Percentiles rank a stretch among this genome's conserved stretches.
These are phyloP conservation scores for Melanotus villosus DNA, from an alignment of 2,888 invertebrate species.

Conservation along the genomic window DNA sequence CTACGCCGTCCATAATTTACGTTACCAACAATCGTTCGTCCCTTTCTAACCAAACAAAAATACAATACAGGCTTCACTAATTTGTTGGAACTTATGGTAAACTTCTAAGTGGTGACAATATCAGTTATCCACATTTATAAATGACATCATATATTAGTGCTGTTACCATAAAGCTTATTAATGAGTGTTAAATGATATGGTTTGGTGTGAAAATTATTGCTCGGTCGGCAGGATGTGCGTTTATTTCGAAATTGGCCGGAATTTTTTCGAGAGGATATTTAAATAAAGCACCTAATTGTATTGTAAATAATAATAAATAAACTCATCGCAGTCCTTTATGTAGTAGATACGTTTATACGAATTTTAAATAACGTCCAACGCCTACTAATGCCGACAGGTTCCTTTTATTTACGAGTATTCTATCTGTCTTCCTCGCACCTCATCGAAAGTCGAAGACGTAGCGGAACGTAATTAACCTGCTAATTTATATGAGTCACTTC, in stretches of 20 bases:
- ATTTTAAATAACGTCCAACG: no score
- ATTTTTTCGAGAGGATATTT: conserved; percentile 9
- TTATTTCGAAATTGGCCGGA: conserved; percentile 9
- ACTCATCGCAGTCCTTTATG: no score
- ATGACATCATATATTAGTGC: conserved; percentile 48
- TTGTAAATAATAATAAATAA: no score
- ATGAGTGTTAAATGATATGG: conserved; percentile 49
- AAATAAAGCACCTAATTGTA: conserved; percentile 7
- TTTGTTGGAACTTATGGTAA: conserved; percentile 33
- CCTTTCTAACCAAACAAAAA: conserved; percentile 24
- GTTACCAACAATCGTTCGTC: conserved; percentile 2
- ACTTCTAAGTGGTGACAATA: conserved; percentile 46
- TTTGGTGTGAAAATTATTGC: conserved; percentile 46
- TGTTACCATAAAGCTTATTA: conserved; percentile 49
- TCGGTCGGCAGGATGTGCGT: conserved; percentile 27
- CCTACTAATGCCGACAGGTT: no score
- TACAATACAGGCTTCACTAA: conserved; percentile 11
- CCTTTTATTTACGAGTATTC: background rate
- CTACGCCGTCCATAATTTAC: conserved; percentile 19
- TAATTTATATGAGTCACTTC: conserved; percentile 39
- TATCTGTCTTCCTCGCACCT: background rate
- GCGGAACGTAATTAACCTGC: conserved; percentile 31
- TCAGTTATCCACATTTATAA: conserved; percentile 48
- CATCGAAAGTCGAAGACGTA: conserved; percentile 14
- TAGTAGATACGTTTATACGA: no score